Evolutionary conservation across 1,140 invertebrate species (phyloP), one percentile per base, ranked within the genome.

Genomic region (Drosophila pallidifrons): DNA sequence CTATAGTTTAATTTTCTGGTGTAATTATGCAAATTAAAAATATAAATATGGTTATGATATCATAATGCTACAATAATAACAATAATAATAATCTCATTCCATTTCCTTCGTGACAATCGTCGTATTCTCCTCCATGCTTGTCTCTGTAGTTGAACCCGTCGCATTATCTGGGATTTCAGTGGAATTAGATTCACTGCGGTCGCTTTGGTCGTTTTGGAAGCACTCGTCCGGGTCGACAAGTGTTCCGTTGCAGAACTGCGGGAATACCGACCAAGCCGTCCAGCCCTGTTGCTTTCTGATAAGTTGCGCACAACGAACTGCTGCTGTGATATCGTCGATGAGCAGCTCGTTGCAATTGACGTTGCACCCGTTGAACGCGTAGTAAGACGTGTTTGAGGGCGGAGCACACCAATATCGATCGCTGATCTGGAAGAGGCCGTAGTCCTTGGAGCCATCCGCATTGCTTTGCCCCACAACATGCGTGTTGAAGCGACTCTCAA

Each of bases 191-290:
- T 38, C 10, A 10, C 5, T 55, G 13, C 3, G 55, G 32, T 10
- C 43, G 15, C 5, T 32, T 5, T 45, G 51, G 41, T 25, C 20
- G 3, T 25, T 25, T 25, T 77, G 70, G 60, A 91, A 91, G 49
- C 91, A 91, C 54, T 79, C 52, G 6, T 91, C 81, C 11, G 83
- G 70, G 15, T 70, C 71, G 1, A 63, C 63, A 3, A 91, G 55
- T 11, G 90, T 91, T 2, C 75, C 68, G 55, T 91, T 91, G 63
- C 94, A 95, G 69, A 93, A 93, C 11, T 85, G 78, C 5, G 75
- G 91, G 72, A 95, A 96, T 0, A 95, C 95, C 0, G 94, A 94
- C 96, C 96, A 96, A 8, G 96, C 96, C 4, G 94, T 93, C 92
- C 96, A 96, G 8, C 96, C 96, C 94, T 94, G 91, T 5, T 88